Evolutionary conservation across 2,888 invertebrate genomes (phyloP), one percentile per base, ranked within the genome.

Genomic region (Erynnis tages): DNA sequence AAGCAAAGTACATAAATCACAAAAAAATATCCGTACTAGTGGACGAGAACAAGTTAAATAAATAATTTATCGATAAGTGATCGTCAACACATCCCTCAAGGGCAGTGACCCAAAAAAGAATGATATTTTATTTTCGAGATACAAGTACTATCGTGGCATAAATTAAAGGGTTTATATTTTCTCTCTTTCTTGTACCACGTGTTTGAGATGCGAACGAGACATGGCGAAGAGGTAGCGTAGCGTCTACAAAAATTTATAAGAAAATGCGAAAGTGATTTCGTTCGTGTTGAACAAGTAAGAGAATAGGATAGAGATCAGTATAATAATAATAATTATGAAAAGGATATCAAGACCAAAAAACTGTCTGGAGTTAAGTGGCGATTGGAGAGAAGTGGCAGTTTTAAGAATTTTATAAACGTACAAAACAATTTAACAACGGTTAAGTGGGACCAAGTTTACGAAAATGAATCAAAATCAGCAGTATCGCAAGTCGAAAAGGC

Each of bases 101-200:
- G 86, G 68, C 85, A 81, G 66, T 83, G 86, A 86, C 83, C 85
- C 73, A 80, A 82, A 87, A 84, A 78, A 79, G 80, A 78, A 72
- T 67, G 73, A 82, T 83, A 86, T 81, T 87, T 87, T 86, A 85
- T 86, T 85, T 86, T 84, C 80, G 71, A 88, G 84, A 85, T 87
- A 80, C 81, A 79, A 81, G 81, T 80, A 86, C 83, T 88, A 88
- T 87, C 83, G 82, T 80, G 82, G 87, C 82, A 88, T 88, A 88
- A 88, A 88, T 88, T 87, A 88, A 84, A 84, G 84, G 79, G 76
- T 85, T 82, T 82, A 79, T 84, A 80, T 80, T 82, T 82, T 85
- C 76, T 84, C 77, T 80, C 78, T 82, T 79, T 83, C 80, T 79
- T 65, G 69, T 71, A 79, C 82, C 85, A 86, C 84, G 83, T 83